Evolutionary conservation across 2,888 invertebrate genomes (phyloP).

Genomic region (Rapana venosa): DNA sequence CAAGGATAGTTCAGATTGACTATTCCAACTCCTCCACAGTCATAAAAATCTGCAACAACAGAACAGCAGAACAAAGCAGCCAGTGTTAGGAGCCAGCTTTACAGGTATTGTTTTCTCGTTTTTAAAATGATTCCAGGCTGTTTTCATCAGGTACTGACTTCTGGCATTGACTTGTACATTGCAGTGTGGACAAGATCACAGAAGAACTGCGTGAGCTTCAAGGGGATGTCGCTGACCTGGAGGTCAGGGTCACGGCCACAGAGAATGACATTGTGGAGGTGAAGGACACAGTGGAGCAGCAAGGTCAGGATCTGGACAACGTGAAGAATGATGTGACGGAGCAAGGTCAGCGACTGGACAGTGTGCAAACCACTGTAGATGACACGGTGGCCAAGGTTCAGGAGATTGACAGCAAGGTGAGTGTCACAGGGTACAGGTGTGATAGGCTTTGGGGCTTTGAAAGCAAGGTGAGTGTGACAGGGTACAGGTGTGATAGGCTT

Average conservation of each 20-base stretch:
- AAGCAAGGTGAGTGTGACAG: conserved; percentile 62
- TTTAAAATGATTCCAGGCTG: no score
- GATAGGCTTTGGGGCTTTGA: no score
- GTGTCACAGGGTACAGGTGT: not conserved
- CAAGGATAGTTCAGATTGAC: no score
- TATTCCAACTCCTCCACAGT: no score
- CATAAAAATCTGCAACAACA: no score
- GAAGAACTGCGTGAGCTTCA: conserved; percentile 63
- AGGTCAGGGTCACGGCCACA: conserved; percentile 61
- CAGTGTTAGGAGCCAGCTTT: no score
- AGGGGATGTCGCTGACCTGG: conserved; percentile 61
- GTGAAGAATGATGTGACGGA: conserved; percentile 55
- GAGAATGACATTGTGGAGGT: conserved; percentile 60
- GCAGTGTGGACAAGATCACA: conserved; percentile 62
- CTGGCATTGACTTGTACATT: no score
- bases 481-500: no score
- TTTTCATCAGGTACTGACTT: no score
- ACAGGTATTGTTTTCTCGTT: no score
- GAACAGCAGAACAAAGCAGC: no score
- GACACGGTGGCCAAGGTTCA: conserved; percentile 68
- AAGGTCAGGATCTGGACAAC: conserved; percentile 58
- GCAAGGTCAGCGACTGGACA: conserved; percentile 60
- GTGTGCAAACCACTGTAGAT: conserved; percentile 59
- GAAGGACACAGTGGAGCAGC: conserved; percentile 61
- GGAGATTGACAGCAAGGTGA: conserved; percentile 73